phyloP scores from a whole-genome alignment of 2,113 vertebrate species.

The Phoenicopterus ruber region DNA sequence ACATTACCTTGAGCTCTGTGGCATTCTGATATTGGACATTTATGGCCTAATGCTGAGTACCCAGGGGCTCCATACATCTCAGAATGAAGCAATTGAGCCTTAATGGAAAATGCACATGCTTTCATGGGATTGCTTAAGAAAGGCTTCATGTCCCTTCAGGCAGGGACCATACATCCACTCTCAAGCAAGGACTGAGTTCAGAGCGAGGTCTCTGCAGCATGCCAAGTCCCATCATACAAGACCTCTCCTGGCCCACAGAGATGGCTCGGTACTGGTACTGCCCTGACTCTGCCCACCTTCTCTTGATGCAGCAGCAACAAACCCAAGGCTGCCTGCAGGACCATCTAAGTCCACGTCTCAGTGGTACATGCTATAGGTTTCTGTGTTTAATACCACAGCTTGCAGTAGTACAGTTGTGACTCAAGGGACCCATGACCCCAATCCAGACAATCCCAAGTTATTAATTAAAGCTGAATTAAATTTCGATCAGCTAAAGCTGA shows the following conservation, averaged over 20 bases:
- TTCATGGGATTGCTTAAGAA: background rate
- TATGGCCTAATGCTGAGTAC: background rate
- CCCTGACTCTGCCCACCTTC: background rate
- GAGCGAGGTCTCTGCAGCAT: background rate
- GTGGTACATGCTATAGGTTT: background rate
- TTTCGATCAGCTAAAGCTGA: background rate
- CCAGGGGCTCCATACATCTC: background rate
- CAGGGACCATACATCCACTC: background rate
- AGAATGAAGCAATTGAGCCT: background rate
- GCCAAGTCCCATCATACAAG: background rate
- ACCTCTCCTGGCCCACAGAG: background rate
- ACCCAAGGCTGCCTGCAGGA: background rate
- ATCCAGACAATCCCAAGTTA: background rate
- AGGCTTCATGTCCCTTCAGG: constrained; percentile 10
- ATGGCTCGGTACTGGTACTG: background rate
- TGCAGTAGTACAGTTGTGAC: background rate
- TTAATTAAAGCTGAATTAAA: background rate
- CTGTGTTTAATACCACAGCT: background rate
- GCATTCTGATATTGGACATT: background rate
- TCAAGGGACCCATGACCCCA: background rate
- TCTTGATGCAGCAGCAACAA: background rate
- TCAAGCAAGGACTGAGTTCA: background rate
- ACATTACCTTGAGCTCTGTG: background rate
- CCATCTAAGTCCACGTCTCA: accelerated
- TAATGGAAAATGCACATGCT: background rate